Conservation (phyloP, 2,888 invertebrate genomes). For the Julus scandinavius region DNA sequence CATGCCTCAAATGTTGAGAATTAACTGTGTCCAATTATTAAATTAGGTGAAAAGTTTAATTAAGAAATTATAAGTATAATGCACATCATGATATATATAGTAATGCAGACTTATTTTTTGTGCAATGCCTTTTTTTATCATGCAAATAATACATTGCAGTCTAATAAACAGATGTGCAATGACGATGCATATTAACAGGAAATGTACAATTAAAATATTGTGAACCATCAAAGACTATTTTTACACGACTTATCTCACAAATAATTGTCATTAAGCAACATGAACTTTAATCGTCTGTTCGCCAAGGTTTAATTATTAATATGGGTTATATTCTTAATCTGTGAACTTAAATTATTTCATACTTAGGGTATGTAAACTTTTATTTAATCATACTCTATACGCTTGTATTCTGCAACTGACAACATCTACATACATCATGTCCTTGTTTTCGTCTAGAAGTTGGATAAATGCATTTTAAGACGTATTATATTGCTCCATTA, state of each 20-base stretch:
- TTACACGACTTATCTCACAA: neutral
- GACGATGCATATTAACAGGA: neutral
- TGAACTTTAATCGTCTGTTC: neutral
- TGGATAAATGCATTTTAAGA: neutral
- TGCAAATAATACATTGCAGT: no score
- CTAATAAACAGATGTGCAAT: neutral
- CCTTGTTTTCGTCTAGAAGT: neutral
- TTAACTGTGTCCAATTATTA: no score
- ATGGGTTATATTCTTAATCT: no score
- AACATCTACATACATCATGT: neutral
- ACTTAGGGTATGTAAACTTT: neutral
- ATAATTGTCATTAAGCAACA: neutral
- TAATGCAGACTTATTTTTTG: no score
- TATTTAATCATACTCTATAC: neutral
- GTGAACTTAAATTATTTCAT: neutral
- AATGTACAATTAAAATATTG: neutral
- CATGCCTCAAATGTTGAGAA: no score
- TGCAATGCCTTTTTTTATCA: neutral
- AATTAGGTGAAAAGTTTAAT: no score
- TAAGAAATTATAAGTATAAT: no score
- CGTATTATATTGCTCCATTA: neutral
- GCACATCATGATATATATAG: no score
- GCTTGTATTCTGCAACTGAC: neutral
- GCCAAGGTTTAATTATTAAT: neutral
- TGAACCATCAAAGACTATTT: neutral